phyloP scores from a whole-genome alignment of 2,797 vertebrate species.

The Darevskia nairensis region DNA sequence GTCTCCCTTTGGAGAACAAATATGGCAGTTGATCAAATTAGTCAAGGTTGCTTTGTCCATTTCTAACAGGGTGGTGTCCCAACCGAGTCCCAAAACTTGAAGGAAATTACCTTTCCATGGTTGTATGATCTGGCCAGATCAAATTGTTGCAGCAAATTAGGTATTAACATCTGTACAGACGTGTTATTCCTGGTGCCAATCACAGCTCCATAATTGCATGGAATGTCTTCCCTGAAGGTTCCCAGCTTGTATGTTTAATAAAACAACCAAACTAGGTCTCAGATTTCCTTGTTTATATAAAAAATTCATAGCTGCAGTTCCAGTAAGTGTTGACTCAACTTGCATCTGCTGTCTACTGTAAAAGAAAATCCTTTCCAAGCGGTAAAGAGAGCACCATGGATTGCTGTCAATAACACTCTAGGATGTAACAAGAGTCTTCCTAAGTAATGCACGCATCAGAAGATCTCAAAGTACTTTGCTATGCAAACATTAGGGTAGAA shows the following conservation, averaged over 20 bases:
- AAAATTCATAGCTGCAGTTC: conserved; percentile 66
- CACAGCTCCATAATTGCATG: conserved; percentile 44
- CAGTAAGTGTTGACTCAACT: conserved; percentile 6
- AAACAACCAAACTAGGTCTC: conserved; percentile 66
- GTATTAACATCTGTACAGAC: conserved; percentile 55
- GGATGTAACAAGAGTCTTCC: conserved; percentile 27
- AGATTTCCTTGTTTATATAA: conserved; percentile 68
- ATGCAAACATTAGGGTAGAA: conserved; percentile 28
- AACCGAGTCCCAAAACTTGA: conserved; percentile 23
- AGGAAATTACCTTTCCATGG: conserved; percentile 56
- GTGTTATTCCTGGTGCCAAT: conserved; percentile 39
- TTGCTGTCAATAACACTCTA: neutral
- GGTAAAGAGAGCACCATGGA: conserved; percentile 1
- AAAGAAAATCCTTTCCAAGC: conserved; percentile 30
- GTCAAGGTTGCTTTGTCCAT: conserved; percentile 25
- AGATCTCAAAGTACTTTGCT: conserved; percentile 8
- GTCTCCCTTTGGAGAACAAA: conserved; percentile 5
- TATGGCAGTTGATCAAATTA: conserved; percentile 14
- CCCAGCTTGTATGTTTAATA: conserved; percentile 67
- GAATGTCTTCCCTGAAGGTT: conserved; percentile 59
- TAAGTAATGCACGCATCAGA: conserved; percentile 2
- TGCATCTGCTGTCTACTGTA: conserved; percentile 21
- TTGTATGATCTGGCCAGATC: conserved; percentile 21
- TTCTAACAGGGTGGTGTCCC: conserved; percentile 5
- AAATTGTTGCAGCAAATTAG: conserved; percentile 53